A percentile compares a stretch with the other conserved stretches of the same genome.
These are phyloP conservation scores for Aerospiza tachiro DNA, from an alignment of 2,797 vertebrate species.

Conservation along the genomic window DNA sequence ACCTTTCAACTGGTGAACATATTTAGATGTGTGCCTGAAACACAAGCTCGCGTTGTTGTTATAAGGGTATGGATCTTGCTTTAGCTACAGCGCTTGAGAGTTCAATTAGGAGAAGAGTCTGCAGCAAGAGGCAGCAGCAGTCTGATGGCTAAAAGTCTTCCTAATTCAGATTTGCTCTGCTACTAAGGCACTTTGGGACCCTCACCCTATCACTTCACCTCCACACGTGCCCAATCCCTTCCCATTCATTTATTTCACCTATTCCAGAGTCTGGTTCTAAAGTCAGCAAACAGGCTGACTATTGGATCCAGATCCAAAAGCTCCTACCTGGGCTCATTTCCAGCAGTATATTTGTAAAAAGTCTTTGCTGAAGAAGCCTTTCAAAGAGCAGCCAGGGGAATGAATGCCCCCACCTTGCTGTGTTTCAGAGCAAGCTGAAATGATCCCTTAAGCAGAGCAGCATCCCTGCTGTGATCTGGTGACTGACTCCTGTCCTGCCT, in stretches of 20 bases:
- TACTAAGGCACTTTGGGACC: background rate
- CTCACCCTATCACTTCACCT: background rate
- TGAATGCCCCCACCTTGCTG: background rate
- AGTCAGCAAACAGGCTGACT: background rate
- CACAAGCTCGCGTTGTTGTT: background rate
- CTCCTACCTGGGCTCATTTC: conserved; percentile 6
- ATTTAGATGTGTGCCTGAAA: background rate
- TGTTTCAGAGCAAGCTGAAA: background rate
- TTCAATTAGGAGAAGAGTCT: background rate
- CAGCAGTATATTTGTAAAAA: background rate
- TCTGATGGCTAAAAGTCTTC: background rate
- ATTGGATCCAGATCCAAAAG: background rate
- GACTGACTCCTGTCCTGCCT: background rate
- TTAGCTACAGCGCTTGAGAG: background rate
- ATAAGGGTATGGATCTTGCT: background rate
- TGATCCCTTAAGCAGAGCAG: background rate
- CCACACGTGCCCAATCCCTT: rapidly evolving
- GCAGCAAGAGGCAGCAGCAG: background rate
- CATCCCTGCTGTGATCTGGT: background rate
- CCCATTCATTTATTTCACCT: background rate
- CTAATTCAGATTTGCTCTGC: background rate
- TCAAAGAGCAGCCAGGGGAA: background rate
- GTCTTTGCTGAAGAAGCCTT: background rate
- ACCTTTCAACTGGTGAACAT: background rate
- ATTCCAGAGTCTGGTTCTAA: background rate